A percentile compares a stretch with the other conserved stretches of the same genome.
phyloP scores from a whole-genome alignment of 1,140 invertebrate species.

The Zaprionus camerounensis region DNA sequence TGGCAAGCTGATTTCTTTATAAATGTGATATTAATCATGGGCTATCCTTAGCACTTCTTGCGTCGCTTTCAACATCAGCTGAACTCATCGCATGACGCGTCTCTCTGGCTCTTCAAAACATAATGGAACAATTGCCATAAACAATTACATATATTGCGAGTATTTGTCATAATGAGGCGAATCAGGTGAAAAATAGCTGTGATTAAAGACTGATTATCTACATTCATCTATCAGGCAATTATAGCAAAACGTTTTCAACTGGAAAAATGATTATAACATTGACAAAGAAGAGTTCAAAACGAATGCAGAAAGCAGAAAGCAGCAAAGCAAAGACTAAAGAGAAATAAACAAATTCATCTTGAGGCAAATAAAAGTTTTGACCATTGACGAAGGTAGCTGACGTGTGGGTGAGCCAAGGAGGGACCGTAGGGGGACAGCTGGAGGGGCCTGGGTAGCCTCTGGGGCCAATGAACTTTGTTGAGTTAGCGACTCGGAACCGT shows the following conservation, averaged over 20 bases:
- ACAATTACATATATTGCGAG: constrained; percentile 25
- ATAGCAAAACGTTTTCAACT: constrained; percentile 58
- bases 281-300: constrained; percentile 49
- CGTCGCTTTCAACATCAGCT: constrained; percentile 11
- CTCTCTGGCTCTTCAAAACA: constrained; percentile 42
- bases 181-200: constrained; percentile 41
- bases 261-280: constrained; percentile 64
- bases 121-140: constrained; percentile 26
- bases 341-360: constrained; percentile 38
- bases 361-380: constrained; percentile 35
- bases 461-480: constrained; percentile 37
- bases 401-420: background rate
- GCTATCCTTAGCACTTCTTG: background rate
- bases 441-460: background rate
- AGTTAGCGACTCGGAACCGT: constrained; percentile 19
- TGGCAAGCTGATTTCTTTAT: background rate
- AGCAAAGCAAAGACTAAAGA: constrained; percentile 34
- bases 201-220: constrained; percentile 70
- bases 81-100: constrained; percentile 30
- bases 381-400: constrained; percentile 26
- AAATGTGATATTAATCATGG: background rate
- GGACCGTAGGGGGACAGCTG: background rate
- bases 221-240: constrained; percentile 30
- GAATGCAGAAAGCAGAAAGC: constrained; percentile 53
- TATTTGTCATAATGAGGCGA: constrained; percentile 55